Conservation (phyloP, 2,113 vertebrate species). For the Brienomyrus brachyistius region DNA sequence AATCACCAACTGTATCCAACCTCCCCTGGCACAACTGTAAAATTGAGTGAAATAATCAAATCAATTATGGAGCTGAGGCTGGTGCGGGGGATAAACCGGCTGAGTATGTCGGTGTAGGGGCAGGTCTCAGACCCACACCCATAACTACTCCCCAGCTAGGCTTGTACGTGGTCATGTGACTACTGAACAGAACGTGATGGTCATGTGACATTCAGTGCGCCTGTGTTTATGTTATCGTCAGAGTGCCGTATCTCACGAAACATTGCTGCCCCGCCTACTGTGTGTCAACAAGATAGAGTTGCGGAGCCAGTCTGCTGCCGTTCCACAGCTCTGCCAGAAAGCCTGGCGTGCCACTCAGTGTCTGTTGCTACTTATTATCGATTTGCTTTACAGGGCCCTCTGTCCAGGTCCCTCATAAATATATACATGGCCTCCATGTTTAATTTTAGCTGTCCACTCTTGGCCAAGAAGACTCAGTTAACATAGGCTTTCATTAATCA, state of each 20-base stretch:
- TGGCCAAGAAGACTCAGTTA: neutral
- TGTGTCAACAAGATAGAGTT: neutral
- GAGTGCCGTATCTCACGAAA: neutral
- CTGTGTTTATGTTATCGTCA: neutral
- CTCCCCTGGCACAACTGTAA: neutral
- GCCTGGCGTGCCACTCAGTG: neutral
- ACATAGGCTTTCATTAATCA: constrained; percentile 8
- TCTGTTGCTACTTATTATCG: neutral
- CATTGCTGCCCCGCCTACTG: neutral
- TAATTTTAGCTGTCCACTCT: neutral
- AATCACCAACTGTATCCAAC: neutral
- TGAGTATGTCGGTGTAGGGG: neutral
- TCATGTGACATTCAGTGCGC: neutral
- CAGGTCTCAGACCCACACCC: neutral
- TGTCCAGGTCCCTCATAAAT: neutral
- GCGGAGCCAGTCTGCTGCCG: neutral
- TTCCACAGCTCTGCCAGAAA: neutral
- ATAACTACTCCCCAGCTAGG: neutral
- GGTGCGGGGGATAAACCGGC: neutral
- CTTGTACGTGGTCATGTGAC: neutral
- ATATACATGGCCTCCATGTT: neutral
- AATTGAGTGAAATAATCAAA: neutral
- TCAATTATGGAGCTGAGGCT: neutral
- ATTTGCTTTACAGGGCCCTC: neutral
- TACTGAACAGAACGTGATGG: neutral